Evolutionary conservation across 2,888 invertebrate genomes (phyloP).

Genomic region (Trachelus iudaicus): DNA sequence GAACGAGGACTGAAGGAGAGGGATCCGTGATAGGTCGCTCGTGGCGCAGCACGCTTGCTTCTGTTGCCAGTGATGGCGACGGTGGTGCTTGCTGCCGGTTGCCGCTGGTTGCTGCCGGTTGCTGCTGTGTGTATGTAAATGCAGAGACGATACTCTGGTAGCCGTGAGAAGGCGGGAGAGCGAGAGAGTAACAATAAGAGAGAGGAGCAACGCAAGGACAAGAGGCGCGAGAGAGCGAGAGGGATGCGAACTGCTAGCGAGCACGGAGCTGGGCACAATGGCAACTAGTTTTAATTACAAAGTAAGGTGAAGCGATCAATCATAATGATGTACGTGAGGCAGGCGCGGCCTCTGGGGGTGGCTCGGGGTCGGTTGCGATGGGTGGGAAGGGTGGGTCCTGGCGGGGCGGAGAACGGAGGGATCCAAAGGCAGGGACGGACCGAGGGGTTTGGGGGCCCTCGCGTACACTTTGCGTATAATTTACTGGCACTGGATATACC

Average conservation of each 20-base stretch:
- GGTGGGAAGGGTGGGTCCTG: slow-evolving; percentile 34
- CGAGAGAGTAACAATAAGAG: neutral
- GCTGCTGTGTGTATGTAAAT: slow-evolving; percentile 33
- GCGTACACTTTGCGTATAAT: slow-evolving; percentile 66
- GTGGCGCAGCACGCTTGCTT: slow-evolving; percentile 8
- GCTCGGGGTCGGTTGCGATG: slow-evolving; percentile 37
- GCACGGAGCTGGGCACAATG: slow-evolving; percentile 59
- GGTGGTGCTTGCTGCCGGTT: slow-evolving; percentile 5
- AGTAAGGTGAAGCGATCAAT: slow-evolving; percentile 67
- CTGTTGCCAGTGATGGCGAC: slow-evolving; percentile 13
- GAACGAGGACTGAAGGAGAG: slow-evolving; percentile 27
- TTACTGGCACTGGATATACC: slow-evolving; percentile 65
- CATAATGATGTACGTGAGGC: slow-evolving; percentile 67
- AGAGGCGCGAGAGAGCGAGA: no score
- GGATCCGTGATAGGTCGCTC: slow-evolving; percentile 54
- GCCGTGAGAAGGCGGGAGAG: slow-evolving; percentile 13
- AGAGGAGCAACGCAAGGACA: no score
- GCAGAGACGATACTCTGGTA: slow-evolving; percentile 26
- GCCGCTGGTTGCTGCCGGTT: neutral
- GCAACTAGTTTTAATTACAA: slow-evolving; percentile 68
- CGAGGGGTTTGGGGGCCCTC: slow-evolving; percentile 46
- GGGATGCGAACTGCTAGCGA: slow-evolving; percentile 24
- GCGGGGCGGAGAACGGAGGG: slow-evolving; percentile 36
- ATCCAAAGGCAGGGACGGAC: slow-evolving; percentile 30
- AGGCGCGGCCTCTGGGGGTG: slow-evolving; percentile 59